Conservation (phyloP, 2,888 invertebrate species). For the Trichogramma evanescens region DNA sequence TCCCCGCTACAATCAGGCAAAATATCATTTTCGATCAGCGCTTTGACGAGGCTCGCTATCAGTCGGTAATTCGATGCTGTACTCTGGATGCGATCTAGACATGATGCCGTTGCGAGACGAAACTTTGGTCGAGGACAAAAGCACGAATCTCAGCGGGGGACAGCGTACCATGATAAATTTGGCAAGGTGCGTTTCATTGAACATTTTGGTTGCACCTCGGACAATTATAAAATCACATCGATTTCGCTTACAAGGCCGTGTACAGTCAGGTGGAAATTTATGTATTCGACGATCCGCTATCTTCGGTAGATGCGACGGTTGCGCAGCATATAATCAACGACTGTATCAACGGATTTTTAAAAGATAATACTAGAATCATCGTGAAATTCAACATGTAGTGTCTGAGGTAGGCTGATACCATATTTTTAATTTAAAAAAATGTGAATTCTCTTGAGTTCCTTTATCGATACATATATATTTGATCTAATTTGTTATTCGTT, state of each 20-base stretch:
- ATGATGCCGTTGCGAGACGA: constrained; percentile 65
- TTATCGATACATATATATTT: neutral
- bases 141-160: constrained; percentile 70
- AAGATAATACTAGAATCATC: constrained; percentile 64
- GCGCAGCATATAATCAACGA: constrained; percentile 68
- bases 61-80: too few species aligned
- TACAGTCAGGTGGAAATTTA: constrained; percentile 72
- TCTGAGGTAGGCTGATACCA: constrained; percentile 57
- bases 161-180: constrained; percentile 73
- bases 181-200: constrained; percentile 47
- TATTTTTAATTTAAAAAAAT: constrained; percentile 59
- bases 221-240: too few species aligned
- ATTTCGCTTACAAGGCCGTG: too few species aligned
- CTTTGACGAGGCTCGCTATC: too few species aligned
- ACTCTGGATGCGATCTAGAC: constrained; percentile 54
- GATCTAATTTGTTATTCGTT: too few species aligned
- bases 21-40: too few species aligned
- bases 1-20: too few species aligned
- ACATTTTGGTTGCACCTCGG: too few species aligned
- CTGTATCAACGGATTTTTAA: constrained; percentile 61
- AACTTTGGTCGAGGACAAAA: constrained; percentile 71
- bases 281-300: constrained; percentile 71
- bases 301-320: constrained; percentile 71
- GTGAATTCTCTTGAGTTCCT: constrained; percentile 47
- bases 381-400: constrained; percentile 82